Evolutionary conservation across 1,140 invertebrate genomes (phyloP), one percentile per base, ranked within the genome.

Genomic region (Parasteatoda tepidariorum): DNA sequence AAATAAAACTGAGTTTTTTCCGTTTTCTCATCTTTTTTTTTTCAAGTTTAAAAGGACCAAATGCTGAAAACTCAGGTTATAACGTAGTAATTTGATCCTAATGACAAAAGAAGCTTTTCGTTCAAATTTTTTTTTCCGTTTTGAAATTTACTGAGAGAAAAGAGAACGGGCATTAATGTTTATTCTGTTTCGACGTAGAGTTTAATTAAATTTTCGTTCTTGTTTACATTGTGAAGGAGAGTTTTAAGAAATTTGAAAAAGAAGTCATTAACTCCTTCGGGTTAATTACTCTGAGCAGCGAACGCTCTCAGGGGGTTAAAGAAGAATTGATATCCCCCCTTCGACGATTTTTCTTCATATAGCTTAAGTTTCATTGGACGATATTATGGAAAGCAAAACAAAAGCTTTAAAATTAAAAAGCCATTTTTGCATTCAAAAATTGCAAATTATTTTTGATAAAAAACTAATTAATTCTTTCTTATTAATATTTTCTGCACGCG

Each of bases 151-250:
- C 28, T 22, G 30, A 41, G 59, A 64, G 34, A 28, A 33, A 59
- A 31, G 24, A 26, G 57, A 59, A 59, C n/a, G 48, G 61, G 38
- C 73, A 76, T 76, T 76, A 76, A 64, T 76, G 73, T 76, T 76
- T 76, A 48, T 76, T 76, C 73, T 76, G 33, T 64, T 76, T 64
- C 57, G 61, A 76, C 57, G 57, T 62, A 33, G 33, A 64, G 59
- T 76, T 76, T 76, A 76, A 76, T 76, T 76, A 76, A 76, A 76
- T 76, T 64, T 76, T 48, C 31, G 57, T 64, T 59, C 73, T 76
- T 76, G 73, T 76, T 76, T 76, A 76, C 73, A 76, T 62, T 76
- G 59, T 62, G 59, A 62, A 28, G 73, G 31, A 76, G 61, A 30
- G 34, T 76, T 76, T 76, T 64, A 61, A 48, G 73, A 76, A 76